Conservation (phyloP, 2,888 invertebrate genomes). For the Antitype chi region DNA sequence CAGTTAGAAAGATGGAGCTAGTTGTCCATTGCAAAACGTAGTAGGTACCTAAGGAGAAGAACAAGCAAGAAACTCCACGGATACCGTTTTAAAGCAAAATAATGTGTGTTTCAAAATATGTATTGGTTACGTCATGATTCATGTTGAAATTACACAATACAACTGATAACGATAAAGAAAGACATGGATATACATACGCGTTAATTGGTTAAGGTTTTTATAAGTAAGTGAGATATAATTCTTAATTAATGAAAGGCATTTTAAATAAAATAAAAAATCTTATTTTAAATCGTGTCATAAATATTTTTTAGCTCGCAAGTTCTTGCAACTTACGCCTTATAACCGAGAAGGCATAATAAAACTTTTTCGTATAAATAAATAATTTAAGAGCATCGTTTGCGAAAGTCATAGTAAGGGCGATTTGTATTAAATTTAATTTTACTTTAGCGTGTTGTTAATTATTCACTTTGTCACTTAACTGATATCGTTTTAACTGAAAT, state of each 20-base stretch:
- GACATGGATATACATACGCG: background rate
- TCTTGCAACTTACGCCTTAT: slow-evolving; percentile 32
- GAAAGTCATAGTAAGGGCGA: slow-evolving; percentile 66
- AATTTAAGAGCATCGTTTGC: slow-evolving; percentile 72
- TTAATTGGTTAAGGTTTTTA: too few relatives aligned
- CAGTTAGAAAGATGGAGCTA: too few relatives aligned
- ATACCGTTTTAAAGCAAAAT: too few relatives aligned
- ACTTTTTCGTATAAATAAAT: slow-evolving; percentile 78
- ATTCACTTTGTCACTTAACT: slow-evolving; percentile 53
- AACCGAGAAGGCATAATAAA: slow-evolving; percentile 71
- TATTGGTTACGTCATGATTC: too few relatives aligned
- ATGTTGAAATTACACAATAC: too few relatives aligned
- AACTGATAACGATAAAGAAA: too few relatives aligned
- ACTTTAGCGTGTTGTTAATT: slow-evolving; percentile 61
- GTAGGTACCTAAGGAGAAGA: background rate
- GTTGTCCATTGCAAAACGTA: too few relatives aligned
- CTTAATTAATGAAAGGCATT: background rate
- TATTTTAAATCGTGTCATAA: background rate
- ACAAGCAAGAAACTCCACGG: too few relatives aligned
- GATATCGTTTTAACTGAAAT: slow-evolving; percentile 31
- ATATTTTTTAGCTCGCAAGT: slow-evolving; percentile 6
- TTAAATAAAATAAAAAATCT: background rate
- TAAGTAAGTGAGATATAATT: too few relatives aligned
- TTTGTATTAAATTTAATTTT: slow-evolving; percentile 71
- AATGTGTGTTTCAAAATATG: too few relatives aligned